phyloP scores from a whole-genome alignment of 35 echinoderm and acorn worm species.

The Apostichopus parvimensis region DNA sequence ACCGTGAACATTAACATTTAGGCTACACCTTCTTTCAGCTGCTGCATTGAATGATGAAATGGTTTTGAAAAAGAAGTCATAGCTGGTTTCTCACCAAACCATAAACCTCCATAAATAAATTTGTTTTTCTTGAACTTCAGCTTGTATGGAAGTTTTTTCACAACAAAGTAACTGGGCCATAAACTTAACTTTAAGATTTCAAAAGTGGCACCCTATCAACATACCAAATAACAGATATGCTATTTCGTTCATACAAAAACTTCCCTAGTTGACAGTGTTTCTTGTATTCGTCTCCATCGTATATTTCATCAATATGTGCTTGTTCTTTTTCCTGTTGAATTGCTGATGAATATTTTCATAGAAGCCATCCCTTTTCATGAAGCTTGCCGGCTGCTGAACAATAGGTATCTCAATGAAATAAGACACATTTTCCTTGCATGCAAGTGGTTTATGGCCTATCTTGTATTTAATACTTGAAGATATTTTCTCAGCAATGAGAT shows the following conservation, averaged over 20 bases:
- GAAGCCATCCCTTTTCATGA: too few species aligned
- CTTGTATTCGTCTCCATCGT: neutral
- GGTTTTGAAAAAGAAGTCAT: neutral
- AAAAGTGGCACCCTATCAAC: neutral
- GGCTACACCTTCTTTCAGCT: neutral
- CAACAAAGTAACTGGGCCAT: neutral
- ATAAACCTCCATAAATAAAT: neutral
- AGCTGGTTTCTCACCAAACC: slow-evolving; percentile 6
- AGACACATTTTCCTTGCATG: too few species aligned
- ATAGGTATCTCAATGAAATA: neutral
- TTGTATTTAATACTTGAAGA: too few species aligned
- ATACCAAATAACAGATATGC: neutral
- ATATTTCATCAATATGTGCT: neutral
- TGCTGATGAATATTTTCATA: too few species aligned
- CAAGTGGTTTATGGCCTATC: too few species aligned
- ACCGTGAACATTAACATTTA: neutral
- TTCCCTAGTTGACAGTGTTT: neutral
- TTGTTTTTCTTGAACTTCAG: neutral
- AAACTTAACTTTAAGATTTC: neutral
- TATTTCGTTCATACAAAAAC: neutral
- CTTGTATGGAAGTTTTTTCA: neutral
- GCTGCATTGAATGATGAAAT: neutral
- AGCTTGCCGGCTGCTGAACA: too few species aligned
- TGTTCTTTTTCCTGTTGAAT: too few species aligned
- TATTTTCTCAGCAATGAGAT: too few species aligned